A percentile compares a stretch with the other conserved stretches of the same genome.
Evolutionary conservation across 2,888 invertebrate genomes (phyloP).

Genomic region (Nomada ruficornis): DNA sequence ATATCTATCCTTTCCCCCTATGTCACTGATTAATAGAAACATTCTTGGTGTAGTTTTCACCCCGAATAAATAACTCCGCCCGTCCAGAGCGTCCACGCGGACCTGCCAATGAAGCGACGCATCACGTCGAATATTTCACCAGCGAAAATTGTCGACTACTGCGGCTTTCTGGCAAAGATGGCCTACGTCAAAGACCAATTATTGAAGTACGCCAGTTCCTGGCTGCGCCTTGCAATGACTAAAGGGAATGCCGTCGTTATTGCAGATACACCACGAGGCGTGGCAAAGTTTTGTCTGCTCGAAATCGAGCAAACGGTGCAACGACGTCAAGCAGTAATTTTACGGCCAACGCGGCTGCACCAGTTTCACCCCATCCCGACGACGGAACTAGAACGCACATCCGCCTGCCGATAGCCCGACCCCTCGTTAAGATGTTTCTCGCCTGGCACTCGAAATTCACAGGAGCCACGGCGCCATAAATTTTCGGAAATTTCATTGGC

Average conservation of each 20-base stretch:
- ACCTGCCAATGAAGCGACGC: conserved; percentile 9
- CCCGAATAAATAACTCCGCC: not conserved
- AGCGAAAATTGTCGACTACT: conserved; percentile 17
- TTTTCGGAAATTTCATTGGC: conserved; percentile 68
- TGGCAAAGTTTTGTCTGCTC: conserved; percentile 55
- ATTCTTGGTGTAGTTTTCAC: not conserved
- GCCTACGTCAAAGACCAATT: conserved; percentile 57
- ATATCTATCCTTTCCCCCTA: not conserved
- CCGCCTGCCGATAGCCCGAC: conserved; percentile 74
- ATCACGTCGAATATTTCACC: conserved; percentile 11
- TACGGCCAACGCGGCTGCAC: conserved; percentile 28
- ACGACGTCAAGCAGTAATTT: conserved; percentile 62
- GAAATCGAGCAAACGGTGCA: not conserved
- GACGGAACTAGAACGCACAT: conserved; percentile 73
- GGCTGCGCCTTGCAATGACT: conserved; percentile 51
- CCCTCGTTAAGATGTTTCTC: conserved; percentile 76
- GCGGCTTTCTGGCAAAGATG: conserved; percentile 48
- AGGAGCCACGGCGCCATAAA: conserved; percentile 65
- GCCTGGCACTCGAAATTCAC: conserved; percentile 66
- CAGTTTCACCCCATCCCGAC: conserved; percentile 59
- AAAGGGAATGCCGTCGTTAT: conserved; percentile 65
- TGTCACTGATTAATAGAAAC: not conserved
- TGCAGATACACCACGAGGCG: conserved; percentile 49
- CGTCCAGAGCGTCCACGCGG: not conserved
- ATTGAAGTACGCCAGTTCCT: conserved; percentile 60